Evolutionary conservation across 2,888 invertebrate genomes (phyloP), one percentile per base, ranked within the genome.

Genomic region (Luperina testacea): DNA sequence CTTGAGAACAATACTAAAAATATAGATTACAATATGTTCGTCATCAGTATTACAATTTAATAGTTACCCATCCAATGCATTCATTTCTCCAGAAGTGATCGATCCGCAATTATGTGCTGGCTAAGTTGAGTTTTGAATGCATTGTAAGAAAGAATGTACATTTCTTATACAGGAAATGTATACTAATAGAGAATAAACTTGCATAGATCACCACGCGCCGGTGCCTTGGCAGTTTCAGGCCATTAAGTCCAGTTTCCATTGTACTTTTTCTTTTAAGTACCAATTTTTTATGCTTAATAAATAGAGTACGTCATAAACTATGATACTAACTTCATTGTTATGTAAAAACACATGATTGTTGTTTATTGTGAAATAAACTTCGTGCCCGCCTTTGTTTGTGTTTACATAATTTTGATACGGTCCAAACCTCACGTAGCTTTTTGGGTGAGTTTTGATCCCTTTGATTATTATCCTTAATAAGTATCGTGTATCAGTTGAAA

Each of bases 211-310:
- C 45, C 20, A 24, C 61, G 42, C n/a, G 32, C 32, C 32, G 11
- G 11, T 20, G 27, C n/a, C 38, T 48, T 53, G 32, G 32, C 9
- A 64, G 53, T 32, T 48, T 15, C 24, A 65, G 48, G 27, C 20
- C 57, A 67, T 77, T 65, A 77, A 4, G 2, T 17, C n/a, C n/a
- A 57, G 20, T 38, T 45, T 57, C 45, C 48, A 17, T 64, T n/a
- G 20, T 53, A 75, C 7, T 11, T 27, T 63, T 51, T 3, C 63
- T 53, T 38, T 27, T 24, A 67, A 59, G 45, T 24, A 78, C 78
- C 38, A 48, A 78, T 59, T 67, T 78, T 78, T 51, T 59, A 78
- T 27, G 38, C 17, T 61, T 24, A 15, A 64, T 75, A 48, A 63
- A 45, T 9, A 32, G 42, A 38, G 75, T 75, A 32, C 17, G 11